Conservation (phyloP, 2,797 vertebrate genomes). For the Glossophaga mutica region DNA sequence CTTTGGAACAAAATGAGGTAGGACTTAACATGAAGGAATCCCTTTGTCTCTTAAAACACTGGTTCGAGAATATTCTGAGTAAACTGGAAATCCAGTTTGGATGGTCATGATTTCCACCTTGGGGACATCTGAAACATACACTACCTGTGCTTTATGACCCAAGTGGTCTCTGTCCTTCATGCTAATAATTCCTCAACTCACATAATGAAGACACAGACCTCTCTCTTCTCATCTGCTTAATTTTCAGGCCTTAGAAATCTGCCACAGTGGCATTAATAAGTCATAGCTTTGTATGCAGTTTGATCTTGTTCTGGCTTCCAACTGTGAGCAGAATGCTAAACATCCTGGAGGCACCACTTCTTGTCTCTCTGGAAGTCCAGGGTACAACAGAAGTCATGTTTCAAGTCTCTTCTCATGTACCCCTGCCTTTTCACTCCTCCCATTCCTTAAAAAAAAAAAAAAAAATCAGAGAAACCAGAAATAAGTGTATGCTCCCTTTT, state of each 20-base stretch:
- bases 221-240: background rate
- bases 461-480: background rate
- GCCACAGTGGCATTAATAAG: background rate
- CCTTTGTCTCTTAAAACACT: background rate
- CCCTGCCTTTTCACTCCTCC: background rate
- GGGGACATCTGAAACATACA: background rate
- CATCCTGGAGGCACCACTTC: background rate
- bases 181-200: background rate
- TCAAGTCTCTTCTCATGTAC: background rate
- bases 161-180: background rate
- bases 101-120: background rate
- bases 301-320: conserved; percentile 10
- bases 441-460: background rate
- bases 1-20: background rate
- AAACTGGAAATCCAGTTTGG: background rate
- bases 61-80: background rate
- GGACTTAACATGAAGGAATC: background rate
- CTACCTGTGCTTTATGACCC: background rate
- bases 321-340: conserved; percentile 23
- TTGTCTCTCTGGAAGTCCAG: background rate
- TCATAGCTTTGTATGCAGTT: background rate
- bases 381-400: background rate
- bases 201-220: background rate
- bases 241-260: background rate
- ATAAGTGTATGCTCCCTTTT: background rate